Evolutionary conservation across 2,797 vertebrate genomes (phyloP).

Genomic region (Phalloptychus januarius): DNA sequence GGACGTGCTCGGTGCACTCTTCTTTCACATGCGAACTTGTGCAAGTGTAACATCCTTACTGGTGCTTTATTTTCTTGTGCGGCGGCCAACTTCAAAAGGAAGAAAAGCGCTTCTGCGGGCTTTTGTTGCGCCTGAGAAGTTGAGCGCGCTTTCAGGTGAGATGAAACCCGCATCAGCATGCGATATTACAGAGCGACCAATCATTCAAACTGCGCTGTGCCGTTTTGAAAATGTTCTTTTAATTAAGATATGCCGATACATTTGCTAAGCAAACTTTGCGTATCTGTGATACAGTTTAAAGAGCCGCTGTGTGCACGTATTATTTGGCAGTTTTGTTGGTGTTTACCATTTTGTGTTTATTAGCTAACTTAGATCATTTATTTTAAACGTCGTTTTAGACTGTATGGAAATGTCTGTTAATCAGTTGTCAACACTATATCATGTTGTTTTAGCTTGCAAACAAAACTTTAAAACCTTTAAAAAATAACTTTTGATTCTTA

Average conservation of each 20-base stretch:
- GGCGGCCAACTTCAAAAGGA: conserved; percentile 21
- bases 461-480: background rate
- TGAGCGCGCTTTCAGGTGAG: conserved; percentile 68
- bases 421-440: background rate
- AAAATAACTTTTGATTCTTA: background rate
- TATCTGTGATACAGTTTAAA: background rate
- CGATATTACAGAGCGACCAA: no score
- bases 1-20: conserved; percentile 23
- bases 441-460: no score
- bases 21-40: conserved; percentile 15
- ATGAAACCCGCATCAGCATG: background rate
- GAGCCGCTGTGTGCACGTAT: background rate
- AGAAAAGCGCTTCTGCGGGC: conserved; percentile 18
- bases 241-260: no score
- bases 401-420: background rate
- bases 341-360: background rate
- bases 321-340: background rate
- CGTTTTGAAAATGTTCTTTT: background rate
- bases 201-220: background rate
- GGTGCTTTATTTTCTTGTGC: background rate
- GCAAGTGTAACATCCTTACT: conserved; percentile 18
- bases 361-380: no score
- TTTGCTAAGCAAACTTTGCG: background rate
- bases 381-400: background rate
- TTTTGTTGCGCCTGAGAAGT: conserved; percentile 30